These are phyloP conservation scores for Nemotelus pantherinus DNA, from an alignment of 2,888 invertebrate genomes.

Conservation along the genomic window DNA sequence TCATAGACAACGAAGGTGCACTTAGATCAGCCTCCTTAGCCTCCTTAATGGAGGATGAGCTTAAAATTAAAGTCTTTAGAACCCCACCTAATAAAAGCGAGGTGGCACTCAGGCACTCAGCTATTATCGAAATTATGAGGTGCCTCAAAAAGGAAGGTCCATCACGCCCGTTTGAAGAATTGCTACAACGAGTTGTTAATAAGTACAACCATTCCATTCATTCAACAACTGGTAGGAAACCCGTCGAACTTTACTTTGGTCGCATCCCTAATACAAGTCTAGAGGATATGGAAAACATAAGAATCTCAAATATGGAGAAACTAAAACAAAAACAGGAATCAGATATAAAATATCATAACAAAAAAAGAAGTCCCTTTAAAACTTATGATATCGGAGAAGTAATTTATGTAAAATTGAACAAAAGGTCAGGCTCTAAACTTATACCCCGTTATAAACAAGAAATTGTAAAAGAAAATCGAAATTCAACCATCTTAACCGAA, in stretches of 20 bases:
- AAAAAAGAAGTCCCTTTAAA: slow-evolving; percentile 36
- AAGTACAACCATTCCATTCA: background rate
- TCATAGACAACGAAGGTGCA: slow-evolving; percentile 46
- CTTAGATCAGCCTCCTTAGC: slow-evolving; percentile 33
- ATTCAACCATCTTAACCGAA: slow-evolving; percentile 3
- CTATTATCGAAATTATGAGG: too few relatives aligned
- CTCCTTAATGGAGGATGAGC: slow-evolving; percentile 34
- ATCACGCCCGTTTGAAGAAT: too few relatives aligned
- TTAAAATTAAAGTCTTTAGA: slow-evolving; percentile 22
- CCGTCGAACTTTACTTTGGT: background rate
- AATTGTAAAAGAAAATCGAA: slow-evolving; percentile 46
- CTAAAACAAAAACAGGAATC: background rate
- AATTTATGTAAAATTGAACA: slow-evolving; percentile 44
- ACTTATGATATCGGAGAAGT: slow-evolving; percentile 37
- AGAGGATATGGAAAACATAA: slow-evolving; percentile 23
- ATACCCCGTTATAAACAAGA: slow-evolving; percentile 45
- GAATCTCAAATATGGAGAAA: slow-evolving; percentile 37
- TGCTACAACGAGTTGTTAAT: too few relatives aligned
- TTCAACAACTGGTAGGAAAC: slow-evolving; percentile 29
- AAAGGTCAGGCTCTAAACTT: slow-evolving; percentile 43
- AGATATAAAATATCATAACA: background rate
- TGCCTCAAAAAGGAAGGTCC: too few relatives aligned
- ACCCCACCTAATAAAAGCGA: slow-evolving; percentile 30
- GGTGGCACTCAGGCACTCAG: slow-evolving; percentile 35
- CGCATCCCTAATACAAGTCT: slow-evolving; percentile 1